A percentile compares a stretch with the other conserved stretches of the same genome.
Evolutionary conservation across 2,113 vertebrate species (phyloP).

Genomic region (Catharus bicknelli): DNA sequence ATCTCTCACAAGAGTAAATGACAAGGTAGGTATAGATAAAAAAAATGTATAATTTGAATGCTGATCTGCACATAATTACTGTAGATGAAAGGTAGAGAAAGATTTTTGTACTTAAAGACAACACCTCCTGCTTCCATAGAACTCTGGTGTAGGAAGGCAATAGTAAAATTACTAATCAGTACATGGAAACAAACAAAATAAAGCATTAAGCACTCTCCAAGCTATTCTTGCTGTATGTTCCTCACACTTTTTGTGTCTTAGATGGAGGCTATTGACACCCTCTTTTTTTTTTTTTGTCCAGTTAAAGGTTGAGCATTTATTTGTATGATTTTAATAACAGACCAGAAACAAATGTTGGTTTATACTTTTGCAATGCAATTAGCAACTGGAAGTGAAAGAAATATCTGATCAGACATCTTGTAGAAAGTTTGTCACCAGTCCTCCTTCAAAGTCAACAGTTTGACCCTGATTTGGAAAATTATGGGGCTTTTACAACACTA

Average conservation of each 20-base stretch:
- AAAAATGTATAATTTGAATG: background rate
- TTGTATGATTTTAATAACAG: background rate
- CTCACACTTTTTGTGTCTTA: background rate
- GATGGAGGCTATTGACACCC: background rate
- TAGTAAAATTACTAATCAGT: background rate
- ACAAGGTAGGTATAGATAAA: background rate
- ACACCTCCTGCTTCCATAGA: background rate
- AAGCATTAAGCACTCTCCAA: background rate
- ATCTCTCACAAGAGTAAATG: background rate
- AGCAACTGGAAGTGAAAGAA: background rate
- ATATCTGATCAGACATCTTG: background rate
- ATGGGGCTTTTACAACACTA: background rate
- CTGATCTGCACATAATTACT: background rate
- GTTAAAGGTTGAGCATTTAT: background rate
- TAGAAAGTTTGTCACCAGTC: background rate
- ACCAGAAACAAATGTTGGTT: background rate
- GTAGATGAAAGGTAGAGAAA: background rate
- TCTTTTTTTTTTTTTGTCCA: background rate
- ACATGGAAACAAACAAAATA: background rate
- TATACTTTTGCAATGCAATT: background rate
- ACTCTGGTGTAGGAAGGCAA: background rate
- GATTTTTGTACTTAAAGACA: background rate
- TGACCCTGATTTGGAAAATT: background rate
- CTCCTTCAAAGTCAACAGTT: background rate
- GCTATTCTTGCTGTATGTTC: background rate